Base-by-base conservation (phyloP, 1,140 invertebrate species). In the Zophobas atratus region DNA sequence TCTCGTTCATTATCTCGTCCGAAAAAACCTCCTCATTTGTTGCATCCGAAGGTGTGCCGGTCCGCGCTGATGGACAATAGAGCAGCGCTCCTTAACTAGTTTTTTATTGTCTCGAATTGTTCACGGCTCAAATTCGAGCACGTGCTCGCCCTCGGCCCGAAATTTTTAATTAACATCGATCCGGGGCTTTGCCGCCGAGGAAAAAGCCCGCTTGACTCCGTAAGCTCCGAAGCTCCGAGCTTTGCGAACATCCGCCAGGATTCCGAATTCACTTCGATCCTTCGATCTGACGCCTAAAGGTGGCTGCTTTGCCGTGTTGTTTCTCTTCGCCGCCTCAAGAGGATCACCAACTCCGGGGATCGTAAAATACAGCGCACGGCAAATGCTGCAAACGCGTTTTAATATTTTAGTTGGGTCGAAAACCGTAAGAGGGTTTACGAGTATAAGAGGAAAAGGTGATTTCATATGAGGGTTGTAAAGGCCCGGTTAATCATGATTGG, bases 251-350 rank as follows among this genome's bases (percentile, higher is more conserved):
- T 78, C 46, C 53, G 60, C 5, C 34, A 55, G 72, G 71, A 78
- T 79, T 75, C 70, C 43, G 51, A 38, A 79, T 79, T 79, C 77
- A 70, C 77, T 75, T 79, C 77, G 72, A 78, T 78, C 72, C 77
- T 78, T 78, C 67, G 77, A 78, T 78, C 67, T 57, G 72, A 43
- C 57, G 46, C 46, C 73, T 74, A 75, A 75, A 78, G 57, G 70
- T 67, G 56, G 71, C 63, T 20, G 20, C 20, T 53, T 51, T 48
- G 67, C 51, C 36, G 46, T 33, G 51, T 51, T 51, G 49, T 51
- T 51, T 20, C 49, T 51, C 49, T 51, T 51, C n/a, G 49, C 49
- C 49, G 49, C 49, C 49, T 51, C 49, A 20, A 72, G 46, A 71
- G 43, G 51, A 51, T 53, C 70, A 72, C 35, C 35, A 32, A 39